Conservation (phyloP, 37 sponge, comb jelly and placozoan genomes). For the Cliona cf. orientalis region DNA sequence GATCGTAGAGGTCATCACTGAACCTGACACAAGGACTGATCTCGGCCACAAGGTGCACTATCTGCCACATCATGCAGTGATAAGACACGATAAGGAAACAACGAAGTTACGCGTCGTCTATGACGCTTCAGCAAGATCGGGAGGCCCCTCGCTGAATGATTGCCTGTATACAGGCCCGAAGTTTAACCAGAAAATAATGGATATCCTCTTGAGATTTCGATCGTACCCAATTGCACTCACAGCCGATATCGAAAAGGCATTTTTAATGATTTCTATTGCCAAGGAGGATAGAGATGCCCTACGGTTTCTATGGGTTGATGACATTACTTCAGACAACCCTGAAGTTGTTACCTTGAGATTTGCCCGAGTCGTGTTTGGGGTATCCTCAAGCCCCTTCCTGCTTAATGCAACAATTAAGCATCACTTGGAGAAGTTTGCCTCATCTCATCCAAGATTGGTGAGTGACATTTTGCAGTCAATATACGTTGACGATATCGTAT, state of each 20-base stretch:
- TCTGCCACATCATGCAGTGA: slow-evolving; percentile 16
- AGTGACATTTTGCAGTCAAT: neutral
- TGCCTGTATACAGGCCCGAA: no score
- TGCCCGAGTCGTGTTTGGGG: slow-evolving; percentile 19
- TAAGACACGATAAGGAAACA: neutral
- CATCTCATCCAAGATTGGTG: neutral
- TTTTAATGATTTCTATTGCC: no score
- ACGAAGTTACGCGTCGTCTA: neutral
- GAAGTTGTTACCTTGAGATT: neutral
- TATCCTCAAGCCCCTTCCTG: no score
- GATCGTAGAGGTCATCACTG: slow-evolving; percentile 2
- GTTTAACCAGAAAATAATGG: no score
- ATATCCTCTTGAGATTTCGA: no score
- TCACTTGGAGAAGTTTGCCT: neutral
- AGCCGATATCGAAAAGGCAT: no score
- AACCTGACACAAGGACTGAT: neutral
- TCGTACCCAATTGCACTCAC: no score
- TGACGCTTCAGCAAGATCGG: neutral
- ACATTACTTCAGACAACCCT: neutral
- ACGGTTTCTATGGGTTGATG: no score
- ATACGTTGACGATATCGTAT: slow-evolving; percentile 25
- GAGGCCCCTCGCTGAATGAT: no score
- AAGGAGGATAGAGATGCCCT: no score
- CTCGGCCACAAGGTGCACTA: slow-evolving; percentile 17
- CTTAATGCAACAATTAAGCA: no score